Conservation (phyloP, 1,140 invertebrate species). For the Rhopalosiphum maidis region DNA sequence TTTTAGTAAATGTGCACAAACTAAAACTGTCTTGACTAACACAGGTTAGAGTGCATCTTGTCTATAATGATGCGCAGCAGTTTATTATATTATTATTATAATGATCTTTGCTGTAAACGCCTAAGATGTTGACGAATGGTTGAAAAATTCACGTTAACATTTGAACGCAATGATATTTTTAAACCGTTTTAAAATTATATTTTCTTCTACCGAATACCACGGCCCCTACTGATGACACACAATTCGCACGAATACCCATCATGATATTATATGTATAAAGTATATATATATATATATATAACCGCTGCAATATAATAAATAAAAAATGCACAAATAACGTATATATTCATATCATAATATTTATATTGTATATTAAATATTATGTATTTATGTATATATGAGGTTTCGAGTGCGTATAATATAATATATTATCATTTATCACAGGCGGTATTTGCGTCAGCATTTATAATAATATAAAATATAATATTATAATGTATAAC, state of each 20-base stretch:
- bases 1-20: too few relatives aligned
- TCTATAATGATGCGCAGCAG: too few relatives aligned
- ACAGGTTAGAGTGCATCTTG: too few relatives aligned
- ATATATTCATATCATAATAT: background rate
- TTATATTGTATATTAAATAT: too few relatives aligned
- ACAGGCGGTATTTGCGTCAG: background rate
- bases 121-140: too few relatives aligned
- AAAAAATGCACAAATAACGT: background rate
- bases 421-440: background rate
- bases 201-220: background rate
- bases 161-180: background rate
- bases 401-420: background rate
- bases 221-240: background rate
- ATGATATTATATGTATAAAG: background rate
- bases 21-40: too few relatives aligned
- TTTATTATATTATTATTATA: too few relatives aligned
- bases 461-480: background rate
- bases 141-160: too few relatives aligned
- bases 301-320: background rate
- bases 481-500: background rate
- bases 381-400: background rate
- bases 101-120: too few relatives aligned
- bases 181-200: background rate
- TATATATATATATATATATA: too few relatives aligned
- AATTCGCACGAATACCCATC: background rate